Evolutionary conservation across 2,797 vertebrate species (phyloP), one percentile per base, ranked within the genome.

Genomic region (Forpus xanthops): DNA sequence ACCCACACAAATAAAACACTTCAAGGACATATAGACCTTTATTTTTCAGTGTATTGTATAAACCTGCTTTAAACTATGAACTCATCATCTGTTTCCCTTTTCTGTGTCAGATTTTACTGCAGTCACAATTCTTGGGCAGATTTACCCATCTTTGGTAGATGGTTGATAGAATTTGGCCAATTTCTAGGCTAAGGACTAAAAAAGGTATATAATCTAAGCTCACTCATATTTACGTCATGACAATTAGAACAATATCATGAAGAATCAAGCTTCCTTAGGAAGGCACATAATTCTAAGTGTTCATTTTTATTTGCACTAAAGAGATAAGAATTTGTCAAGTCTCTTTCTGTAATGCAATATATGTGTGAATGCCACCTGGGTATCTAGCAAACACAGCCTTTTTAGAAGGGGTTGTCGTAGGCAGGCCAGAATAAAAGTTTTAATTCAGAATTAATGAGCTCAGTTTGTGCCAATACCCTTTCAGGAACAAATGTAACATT

Each of bases 381-480:
- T 85, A 49, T 81, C 50, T 64, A 88, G 49, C 44, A 85, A 91
- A 75, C 25, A 45, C 45, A 55, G 16, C 11, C 33, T 64, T 86
- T 89, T 53, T 37, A 72, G 80, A 82, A 62, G 19, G 41, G 55
- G 37, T 50, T 78, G 47, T 71, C 12, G 2, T 75, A 55, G 60
- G 42, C 55, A 90, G 62, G 25, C 66, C 61, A 72, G 67, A 71
- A 89, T 94, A 84, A 96, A 92, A 81, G 35, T 27, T 74, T 87
- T 94, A 79, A 94, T 87, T 95, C 75, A 37, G 39, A 90, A 86
- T 85, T 89, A 78, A 92, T 52, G 55, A 74, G 73, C 30, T 83
- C 52, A 58, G 2, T 62, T 87, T 84, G 30, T 64, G 67, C 49
- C 55, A 58, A 42, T 70, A 61, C 11, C 10, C 27, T 85, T 95